A percentile compares a stretch with the other conserved stretches of the same genome.
Evolutionary conservation across 2,888 invertebrate species (phyloP).

Genomic region (Sinotaia quadrata): DNA sequence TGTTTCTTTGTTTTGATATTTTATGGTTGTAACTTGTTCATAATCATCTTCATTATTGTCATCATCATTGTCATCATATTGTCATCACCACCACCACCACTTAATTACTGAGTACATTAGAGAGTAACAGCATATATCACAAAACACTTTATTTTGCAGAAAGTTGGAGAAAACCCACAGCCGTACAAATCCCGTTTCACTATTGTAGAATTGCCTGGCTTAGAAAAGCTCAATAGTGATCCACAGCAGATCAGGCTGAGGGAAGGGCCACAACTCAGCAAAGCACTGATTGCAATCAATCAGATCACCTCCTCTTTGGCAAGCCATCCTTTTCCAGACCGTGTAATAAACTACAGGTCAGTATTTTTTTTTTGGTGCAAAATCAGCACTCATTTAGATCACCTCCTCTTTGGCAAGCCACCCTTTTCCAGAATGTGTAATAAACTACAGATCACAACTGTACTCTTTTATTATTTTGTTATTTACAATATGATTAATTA

Average conservation of each 20-base stretch:
- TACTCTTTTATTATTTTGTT: not conserved
- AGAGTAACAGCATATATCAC: no score
- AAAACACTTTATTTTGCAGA: conserved; percentile 39
- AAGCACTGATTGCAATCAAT: conserved; percentile 57
- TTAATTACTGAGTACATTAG: no score
- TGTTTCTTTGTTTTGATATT: no score
- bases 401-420: conserved; percentile 60
- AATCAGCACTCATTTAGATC: conserved; percentile 52
- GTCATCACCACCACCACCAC: no score
- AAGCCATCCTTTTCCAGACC: conserved; percentile 61
- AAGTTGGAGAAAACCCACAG: conserved; percentile 54
- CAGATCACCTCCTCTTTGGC: conserved; percentile 61
- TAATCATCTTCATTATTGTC: no score
- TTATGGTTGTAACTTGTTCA: no score
- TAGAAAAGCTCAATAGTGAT: conserved; percentile 62
- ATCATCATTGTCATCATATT: no score
- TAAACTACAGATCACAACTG: conserved; percentile 62
- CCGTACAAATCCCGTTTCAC: conserved; percentile 67
- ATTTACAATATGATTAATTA: no score
- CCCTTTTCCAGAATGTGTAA: conserved; percentile 64
- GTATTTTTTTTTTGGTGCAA: not conserved
- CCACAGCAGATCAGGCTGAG: conserved; percentile 51
- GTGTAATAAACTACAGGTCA: conserved; percentile 67
- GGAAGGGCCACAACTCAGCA: conserved; percentile 61
- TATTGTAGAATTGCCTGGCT: conserved; percentile 63